Evolutionary conservation across 1,140 invertebrate genomes (phyloP).

Genomic region (Drosophila novamexicana): DNA sequence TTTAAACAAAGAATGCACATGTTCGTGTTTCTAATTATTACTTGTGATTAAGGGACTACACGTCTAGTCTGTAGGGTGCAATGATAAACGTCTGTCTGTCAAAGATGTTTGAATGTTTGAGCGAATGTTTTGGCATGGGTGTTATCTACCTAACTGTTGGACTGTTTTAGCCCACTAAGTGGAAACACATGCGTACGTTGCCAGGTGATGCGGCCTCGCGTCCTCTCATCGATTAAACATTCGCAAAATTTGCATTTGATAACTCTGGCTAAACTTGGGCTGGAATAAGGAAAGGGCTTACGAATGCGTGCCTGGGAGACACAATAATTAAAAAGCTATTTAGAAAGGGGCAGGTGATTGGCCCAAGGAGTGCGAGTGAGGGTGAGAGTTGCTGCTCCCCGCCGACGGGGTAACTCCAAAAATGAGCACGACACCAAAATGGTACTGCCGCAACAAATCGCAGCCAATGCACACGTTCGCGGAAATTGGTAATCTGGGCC

Average conservation of each 20-base stretch:
- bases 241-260: slow-evolving; percentile 72
- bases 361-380: slow-evolving; percentile 36
- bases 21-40: background rate
- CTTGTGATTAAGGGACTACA: background rate
- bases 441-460: slow-evolving; percentile 84
- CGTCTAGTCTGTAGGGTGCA: slow-evolving; percentile 4
- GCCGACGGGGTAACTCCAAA: slow-evolving; percentile 52
- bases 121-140: slow-evolving; percentile 5
- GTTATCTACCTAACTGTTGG: background rate
- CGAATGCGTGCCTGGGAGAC: slow-evolving; percentile 77
- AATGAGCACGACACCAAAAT: slow-evolving; percentile 82
- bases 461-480: slow-evolving; percentile 82
- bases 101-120: slow-evolving; percentile 49
- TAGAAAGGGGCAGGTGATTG: slow-evolving; percentile 62
- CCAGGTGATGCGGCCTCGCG: slow-evolving; percentile 57
- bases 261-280: slow-evolving; percentile 22
- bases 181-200: slow-evolving; percentile 66
- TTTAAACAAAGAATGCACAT: background rate
- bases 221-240: slow-evolving; percentile 68
- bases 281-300: slow-evolving; percentile 42
- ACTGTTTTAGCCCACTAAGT: slow-evolving; percentile 14
- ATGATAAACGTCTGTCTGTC: slow-evolving; percentile 60
- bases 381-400: slow-evolving; percentile 1
- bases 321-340: slow-evolving; percentile 81
- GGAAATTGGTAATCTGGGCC: slow-evolving; percentile 76